phyloP scores from a whole-genome alignment of 1,140 invertebrate genomes.

The Atta colombica region DNA sequence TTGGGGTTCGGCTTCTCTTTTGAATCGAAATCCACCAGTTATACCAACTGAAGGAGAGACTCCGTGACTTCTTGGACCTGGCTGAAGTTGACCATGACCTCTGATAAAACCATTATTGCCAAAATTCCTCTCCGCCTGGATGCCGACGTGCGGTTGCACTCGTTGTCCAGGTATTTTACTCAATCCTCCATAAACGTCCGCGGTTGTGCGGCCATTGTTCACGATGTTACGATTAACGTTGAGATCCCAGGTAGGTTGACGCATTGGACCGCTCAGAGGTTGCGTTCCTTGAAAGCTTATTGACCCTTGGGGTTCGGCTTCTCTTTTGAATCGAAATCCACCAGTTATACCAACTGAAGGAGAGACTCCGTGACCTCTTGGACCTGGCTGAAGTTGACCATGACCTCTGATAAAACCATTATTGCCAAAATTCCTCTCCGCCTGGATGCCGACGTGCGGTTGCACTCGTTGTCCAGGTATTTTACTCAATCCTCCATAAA shows the following conservation, averaged over 20 bases:
- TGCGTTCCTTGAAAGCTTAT: constrained; percentile 11
- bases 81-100: constrained; percentile 20
- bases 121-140: constrained; percentile 23
- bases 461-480: no score
- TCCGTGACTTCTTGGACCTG: neutral
- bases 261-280: constrained; percentile 67
- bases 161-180: no score
- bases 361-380: constrained; percentile 19
- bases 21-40: constrained; percentile 52
- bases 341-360: constrained; percentile 24
- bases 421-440: constrained; percentile 16
- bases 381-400: neutral
- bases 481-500: no score
- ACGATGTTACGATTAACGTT: no score
- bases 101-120: constrained; percentile 29
- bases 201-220: no score
- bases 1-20: constrained; percentile 34
- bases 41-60: constrained; percentile 32
- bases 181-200: no score
- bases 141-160: no score
- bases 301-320: constrained; percentile 3
- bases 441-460: constrained; percentile 57
- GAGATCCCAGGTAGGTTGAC: constrained; percentile 66
- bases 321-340: constrained; percentile 56
- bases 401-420: constrained; percentile 36